Base-by-base conservation (phyloP, 2,888 invertebrate species). In the Gonocerus acuteangulatus region DNA sequence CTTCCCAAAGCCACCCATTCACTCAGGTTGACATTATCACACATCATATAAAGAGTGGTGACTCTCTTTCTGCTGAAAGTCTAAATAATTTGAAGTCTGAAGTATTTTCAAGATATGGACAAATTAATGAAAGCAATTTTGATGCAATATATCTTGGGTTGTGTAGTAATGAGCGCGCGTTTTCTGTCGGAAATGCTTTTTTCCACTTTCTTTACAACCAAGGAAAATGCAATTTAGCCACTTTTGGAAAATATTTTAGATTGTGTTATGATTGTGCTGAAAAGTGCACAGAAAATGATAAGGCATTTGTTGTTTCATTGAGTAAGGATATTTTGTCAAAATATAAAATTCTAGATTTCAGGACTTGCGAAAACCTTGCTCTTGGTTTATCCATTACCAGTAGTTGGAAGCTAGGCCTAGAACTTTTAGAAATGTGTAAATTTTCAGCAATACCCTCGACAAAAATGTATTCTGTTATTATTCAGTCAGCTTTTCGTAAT, bases 361-460 rank as follows among this genome's bases (percentile, higher is more conserved):
- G 52, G 13, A 66, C 66, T n/a, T 79, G 80, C 68, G 83, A 84
- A 69, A 74, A 74, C 70, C 72, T 85, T 4, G 76, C 88, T 60
- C 73, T 74, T 63, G 86, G 81, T 0, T 71, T 91, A 2, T 82
- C 84, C 66, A 69, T 79, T 18, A 85, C 86, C 7, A 72, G 77
- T 60, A 75, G 81, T 66, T 89, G 87, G 86, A 77, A 77, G 67
- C 79, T 82, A 62, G 78, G 81, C 42, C 57, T 82, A 0, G 76
- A 80, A 66, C 74, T 65, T 9, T 27, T 51, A 61, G 70, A 71
- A 61, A 61, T 67, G 69, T 51, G 60, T 66, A 52, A 65, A 66
- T 62, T 44, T 13, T 44, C 56, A 13, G 13, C 39, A n/a, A 32
- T 13, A 4, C 70, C 71, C 13, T 22, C 59, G 18, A 47, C 61